Evolutionary conservation across 2,888 invertebrate species (phyloP).

Genomic region (Euplexia lucipara): DNA sequence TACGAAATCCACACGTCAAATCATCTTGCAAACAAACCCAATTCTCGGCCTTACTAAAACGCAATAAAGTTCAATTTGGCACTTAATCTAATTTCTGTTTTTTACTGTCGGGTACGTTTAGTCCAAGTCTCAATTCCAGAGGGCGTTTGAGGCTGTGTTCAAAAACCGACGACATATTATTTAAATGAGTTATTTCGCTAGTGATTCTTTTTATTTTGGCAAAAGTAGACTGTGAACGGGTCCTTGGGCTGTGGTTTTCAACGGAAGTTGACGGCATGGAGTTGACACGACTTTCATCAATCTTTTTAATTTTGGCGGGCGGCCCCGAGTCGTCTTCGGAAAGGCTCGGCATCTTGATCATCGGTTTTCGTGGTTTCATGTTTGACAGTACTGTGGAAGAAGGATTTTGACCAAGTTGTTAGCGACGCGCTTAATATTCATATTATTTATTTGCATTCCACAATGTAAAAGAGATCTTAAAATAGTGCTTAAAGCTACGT

Average conservation of each 20-base stretch:
- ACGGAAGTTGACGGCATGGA: constrained; percentile 65
- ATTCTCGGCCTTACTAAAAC: constrained; percentile 15
- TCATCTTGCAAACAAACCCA: constrained; percentile 8
- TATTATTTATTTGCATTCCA: too few species aligned
- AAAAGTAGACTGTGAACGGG: constrained; percentile 68
- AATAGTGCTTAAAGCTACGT: too few species aligned
- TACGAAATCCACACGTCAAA: constrained; percentile 5
- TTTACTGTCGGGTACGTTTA: constrained; percentile 68
- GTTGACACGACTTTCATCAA: constrained; percentile 50
- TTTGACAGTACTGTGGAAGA: constrained; percentile 81
- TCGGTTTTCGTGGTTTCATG: constrained; percentile 84
- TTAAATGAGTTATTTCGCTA: constrained; percentile 77
- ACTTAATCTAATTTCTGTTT: constrained; percentile 76
- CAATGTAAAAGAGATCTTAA: too few species aligned
- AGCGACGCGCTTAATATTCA: too few species aligned
- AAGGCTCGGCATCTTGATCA: constrained; percentile 82
- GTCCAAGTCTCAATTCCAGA: constrained; percentile 50
- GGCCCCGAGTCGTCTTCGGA: constrained; percentile 76
- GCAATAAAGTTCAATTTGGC: constrained; percentile 25
- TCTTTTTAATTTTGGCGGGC: constrained; percentile 66
- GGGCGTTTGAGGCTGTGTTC: constrained; percentile 76
- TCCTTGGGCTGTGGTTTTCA: constrained; percentile 58
- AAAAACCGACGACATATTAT: constrained; percentile 70
- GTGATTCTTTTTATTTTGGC: constrained; percentile 80
- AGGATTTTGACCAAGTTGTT: background rate